Conservation (phyloP, 1,140 invertebrate species). For the Liolophura sinensis region DNA sequence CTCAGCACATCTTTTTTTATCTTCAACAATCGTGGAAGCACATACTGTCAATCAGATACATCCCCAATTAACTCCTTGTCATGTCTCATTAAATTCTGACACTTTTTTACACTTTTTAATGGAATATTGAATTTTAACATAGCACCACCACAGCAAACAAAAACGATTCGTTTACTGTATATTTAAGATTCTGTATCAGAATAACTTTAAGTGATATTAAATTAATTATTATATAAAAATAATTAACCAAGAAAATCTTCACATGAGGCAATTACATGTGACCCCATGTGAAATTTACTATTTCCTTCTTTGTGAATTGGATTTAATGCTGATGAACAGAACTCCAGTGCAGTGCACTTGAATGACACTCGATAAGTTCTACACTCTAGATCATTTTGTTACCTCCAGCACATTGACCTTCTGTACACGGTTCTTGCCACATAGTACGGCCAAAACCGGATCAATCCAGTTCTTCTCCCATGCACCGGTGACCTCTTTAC, state of each 20-base stretch:
- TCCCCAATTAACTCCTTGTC: not conserved
- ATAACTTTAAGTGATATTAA: conserved; percentile 12
- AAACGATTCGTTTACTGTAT: not conserved
- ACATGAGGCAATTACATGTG: not conserved
- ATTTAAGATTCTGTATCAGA: not conserved
- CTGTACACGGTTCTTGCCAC: conserved; percentile 27
- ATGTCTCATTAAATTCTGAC: too few species aligned
- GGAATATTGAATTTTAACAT: too few species aligned
- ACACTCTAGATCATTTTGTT: conserved; percentile 4
- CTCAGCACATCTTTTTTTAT: not conserved
- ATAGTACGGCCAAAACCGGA: conserved; percentile 39
- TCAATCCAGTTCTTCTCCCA: conserved; percentile 43
- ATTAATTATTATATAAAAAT: not conserved
- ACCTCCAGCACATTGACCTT: conserved; percentile 46
- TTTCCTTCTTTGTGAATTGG: too few species aligned
- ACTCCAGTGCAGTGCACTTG: not conserved
- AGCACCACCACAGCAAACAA: too few species aligned
- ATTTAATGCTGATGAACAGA: not conserved
- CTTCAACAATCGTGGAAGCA: not conserved
- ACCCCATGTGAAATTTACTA: not conserved
- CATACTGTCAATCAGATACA: not conserved
- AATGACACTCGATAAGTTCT: not conserved
- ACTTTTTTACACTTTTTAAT: too few species aligned
- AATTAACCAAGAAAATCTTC: not conserved
- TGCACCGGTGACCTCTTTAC: not conserved